phyloP scores from a whole-genome alignment of 1,140 invertebrate species.

The Mizuhopecten yessoensis region DNA sequence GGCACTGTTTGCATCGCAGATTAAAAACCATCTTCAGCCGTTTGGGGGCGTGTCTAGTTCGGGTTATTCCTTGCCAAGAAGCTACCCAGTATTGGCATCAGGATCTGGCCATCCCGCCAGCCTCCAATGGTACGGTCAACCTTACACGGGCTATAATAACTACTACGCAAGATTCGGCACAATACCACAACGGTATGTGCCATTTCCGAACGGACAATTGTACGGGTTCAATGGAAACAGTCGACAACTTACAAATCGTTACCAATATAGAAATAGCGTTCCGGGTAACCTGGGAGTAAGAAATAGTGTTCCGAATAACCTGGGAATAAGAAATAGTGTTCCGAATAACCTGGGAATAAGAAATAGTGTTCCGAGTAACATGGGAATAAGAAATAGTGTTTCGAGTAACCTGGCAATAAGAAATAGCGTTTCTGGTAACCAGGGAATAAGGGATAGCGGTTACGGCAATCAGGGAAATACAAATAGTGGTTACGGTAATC shows the following conservation, averaged over 20 bases:
- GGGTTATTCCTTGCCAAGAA: not conserved
- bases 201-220: not conserved
- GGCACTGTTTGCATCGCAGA: not conserved
- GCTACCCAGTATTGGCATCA: not conserved
- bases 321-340: too few species aligned
- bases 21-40: not conserved
- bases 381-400: too few species aligned
- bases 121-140: not conserved
- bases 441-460: too few species aligned
- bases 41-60: not conserved
- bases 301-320: too few species aligned
- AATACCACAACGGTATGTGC: not conserved
- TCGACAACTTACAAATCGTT: not conserved
- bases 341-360: too few species aligned
- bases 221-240: not conserved
- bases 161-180: not conserved
- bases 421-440: not conserved
- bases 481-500: slow-evolving; percentile 14
- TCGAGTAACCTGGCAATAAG: not conserved
- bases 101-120: not conserved
- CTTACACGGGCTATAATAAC: not conserved
- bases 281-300: not conserved
- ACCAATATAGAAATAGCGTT: not conserved
- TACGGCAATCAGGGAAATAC: not conserved
- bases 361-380: not conserved